Evolutionary conservation across 2,797 vertebrate species (phyloP).

Genomic region (Rhinichthys osculus): DNA sequence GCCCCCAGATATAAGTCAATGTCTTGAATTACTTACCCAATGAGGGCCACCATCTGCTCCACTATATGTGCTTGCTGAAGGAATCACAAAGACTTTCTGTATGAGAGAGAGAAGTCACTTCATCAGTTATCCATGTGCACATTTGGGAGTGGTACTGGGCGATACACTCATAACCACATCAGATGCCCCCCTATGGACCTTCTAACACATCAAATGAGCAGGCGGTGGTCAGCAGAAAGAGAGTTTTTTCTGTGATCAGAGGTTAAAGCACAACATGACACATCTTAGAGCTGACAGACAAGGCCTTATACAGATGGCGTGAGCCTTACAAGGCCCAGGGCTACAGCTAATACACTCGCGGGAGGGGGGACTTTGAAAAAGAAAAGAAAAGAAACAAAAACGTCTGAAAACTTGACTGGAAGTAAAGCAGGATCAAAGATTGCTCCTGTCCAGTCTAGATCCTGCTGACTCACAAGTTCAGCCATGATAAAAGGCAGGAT

Average conservation of each 20-base stretch:
- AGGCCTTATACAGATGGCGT: slow-evolving; percentile 26
- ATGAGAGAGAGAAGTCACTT: slow-evolving; percentile 68
- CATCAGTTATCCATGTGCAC: slow-evolving; percentile 27
- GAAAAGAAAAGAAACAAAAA: background rate
- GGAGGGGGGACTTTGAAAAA: background rate
- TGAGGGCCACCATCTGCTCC: slow-evolving; percentile 93
- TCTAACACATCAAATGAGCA: slow-evolving; percentile 6
- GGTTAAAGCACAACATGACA: slow-evolving; percentile 35
- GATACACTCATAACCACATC: slow-evolving; percentile 44
- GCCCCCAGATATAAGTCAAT: slow-evolving; percentile 61
- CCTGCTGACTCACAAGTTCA: slow-evolving; percentile 58
- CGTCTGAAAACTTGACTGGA: slow-evolving; percentile 51
- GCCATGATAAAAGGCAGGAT: slow-evolving; percentile 48
- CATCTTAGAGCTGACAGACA: slow-evolving; percentile 27
- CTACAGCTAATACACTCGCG: slow-evolving; percentile 37
- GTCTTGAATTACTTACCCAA: slow-evolving; percentile 88
- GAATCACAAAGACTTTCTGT: slow-evolving; percentile 95
- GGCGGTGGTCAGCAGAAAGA: slow-evolving; percentile 33
- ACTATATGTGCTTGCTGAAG: slow-evolving; percentile 90
- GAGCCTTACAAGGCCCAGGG: slow-evolving; percentile 24
- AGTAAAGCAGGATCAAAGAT: slow-evolving; percentile 54
- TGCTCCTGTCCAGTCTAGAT: slow-evolving; percentile 68
- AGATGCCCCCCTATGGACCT: slow-evolving; percentile 19
- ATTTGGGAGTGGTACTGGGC: slow-evolving; percentile 22
- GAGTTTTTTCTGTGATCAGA: slow-evolving; percentile 11